Evolutionary conservation across 2,797 vertebrate species (phyloP).

Genomic region (Hemitrygon akajei): DNA sequence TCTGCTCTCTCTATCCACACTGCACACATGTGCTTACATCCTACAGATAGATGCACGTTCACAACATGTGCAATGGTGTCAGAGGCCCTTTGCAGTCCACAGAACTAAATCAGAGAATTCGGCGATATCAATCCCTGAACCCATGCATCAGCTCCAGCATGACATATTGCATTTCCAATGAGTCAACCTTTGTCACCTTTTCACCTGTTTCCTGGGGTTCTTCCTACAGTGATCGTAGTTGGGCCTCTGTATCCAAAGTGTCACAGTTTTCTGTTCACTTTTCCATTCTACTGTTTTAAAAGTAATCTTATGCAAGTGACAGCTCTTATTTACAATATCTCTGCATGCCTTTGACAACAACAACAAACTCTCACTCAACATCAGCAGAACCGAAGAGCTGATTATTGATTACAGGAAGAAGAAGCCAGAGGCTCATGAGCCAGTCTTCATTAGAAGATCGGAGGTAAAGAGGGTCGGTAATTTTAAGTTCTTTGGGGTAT

Average conservation of each 20-base stretch:
- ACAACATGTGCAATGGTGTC: background rate
- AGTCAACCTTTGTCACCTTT: background rate
- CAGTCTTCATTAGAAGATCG: too few relatives aligned
- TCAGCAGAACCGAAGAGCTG: too few relatives aligned
- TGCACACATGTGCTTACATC: too few relatives aligned
- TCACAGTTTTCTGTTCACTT: background rate
- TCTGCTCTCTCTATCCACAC: too few relatives aligned
- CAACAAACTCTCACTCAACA: too few relatives aligned
- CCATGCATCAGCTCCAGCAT: background rate
- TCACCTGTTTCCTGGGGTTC: background rate
- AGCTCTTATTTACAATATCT: background rate
- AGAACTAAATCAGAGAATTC: background rate
- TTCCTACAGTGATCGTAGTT: background rate
- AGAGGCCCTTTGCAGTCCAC: background rate
- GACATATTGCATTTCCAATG: background rate
- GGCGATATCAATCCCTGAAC: background rate
- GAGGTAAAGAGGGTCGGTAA: too few relatives aligned
- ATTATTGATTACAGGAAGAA: too few relatives aligned
- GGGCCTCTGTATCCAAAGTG: background rate
- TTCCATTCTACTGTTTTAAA: background rate
- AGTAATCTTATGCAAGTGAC: background rate
- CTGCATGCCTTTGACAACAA: background rate
- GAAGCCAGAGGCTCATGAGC: too few relatives aligned
- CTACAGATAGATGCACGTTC: too few relatives aligned
- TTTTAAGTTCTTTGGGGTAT: too few relatives aligned